phyloP scores from a whole-genome alignment of 2,888 invertebrate species.

The Vanessa cardui region DNA sequence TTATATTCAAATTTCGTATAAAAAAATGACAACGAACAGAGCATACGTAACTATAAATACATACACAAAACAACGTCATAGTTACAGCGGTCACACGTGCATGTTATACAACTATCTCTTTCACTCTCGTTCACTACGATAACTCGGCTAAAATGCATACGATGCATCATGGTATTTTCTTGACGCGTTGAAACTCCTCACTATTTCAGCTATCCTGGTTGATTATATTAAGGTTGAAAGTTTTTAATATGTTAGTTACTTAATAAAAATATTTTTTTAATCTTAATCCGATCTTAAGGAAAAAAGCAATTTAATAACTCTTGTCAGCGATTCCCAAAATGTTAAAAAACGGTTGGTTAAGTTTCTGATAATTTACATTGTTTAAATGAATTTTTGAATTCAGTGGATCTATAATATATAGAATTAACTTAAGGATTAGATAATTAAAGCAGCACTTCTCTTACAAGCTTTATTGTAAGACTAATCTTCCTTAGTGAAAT shows the following conservation, averaged over 20 bases:
- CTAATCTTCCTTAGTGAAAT: too few relatives aligned
- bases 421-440: neutral
- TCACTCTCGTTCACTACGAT: slow-evolving; percentile 55
- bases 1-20: slow-evolving; percentile 43
- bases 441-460: too few relatives aligned
- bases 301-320: too few relatives aligned
- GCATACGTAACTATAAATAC: slow-evolving; percentile 51
- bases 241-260: neutral
- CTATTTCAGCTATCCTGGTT: slow-evolving; percentile 64
- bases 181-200: slow-evolving; percentile 62
- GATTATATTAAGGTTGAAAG: slow-evolving; percentile 40
- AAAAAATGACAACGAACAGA: slow-evolving; percentile 51
- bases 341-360: too few relatives aligned
- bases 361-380: too few relatives aligned
- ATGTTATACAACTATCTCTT: slow-evolving; percentile 58
- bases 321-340: too few relatives aligned
- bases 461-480: too few relatives aligned
- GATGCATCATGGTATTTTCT: slow-evolving; percentile 59
- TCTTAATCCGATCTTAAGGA: too few relatives aligned
- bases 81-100: slow-evolving; percentile 50
- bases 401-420: neutral
- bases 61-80: slow-evolving; percentile 56
- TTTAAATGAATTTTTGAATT: neutral
- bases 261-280: too few relatives aligned
- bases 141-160: slow-evolving; percentile 57